phyloP scores from a whole-genome alignment of 1,140 invertebrate species.

The Helicoverpa zea region DNA sequence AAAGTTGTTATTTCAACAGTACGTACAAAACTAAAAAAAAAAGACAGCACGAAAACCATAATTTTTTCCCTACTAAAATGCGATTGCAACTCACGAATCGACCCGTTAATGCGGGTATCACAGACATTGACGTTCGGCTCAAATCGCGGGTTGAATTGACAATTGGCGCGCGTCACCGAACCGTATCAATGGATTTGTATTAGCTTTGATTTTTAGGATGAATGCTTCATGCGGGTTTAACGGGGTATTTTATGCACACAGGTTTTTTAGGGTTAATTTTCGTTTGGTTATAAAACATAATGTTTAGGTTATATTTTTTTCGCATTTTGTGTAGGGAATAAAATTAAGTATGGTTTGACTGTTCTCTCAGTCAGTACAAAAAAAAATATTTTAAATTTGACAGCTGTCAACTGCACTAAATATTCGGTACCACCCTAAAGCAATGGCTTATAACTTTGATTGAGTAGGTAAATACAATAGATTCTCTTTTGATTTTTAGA shows the following conservation, averaged over 20 bases:
- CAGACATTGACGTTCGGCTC: slow-evolving; percentile 12
- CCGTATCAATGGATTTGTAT: background rate
- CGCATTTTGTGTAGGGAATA: no score
- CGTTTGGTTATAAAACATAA: background rate
- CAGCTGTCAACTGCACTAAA: no score
- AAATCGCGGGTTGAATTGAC: background rate
- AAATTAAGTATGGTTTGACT: no score
- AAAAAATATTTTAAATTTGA: no score
- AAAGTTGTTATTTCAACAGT: no score
- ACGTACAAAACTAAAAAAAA: no score
- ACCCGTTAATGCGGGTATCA: slow-evolving; percentile 19
- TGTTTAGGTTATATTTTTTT: background rate
- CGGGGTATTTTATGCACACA: background rate
- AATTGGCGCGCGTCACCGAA: slow-evolving; percentile 12
- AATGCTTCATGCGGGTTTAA: slow-evolving; percentile 10
- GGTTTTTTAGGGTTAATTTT: background rate
- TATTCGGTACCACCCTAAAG: no score
- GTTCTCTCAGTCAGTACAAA: no score
- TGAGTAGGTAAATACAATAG: no score
- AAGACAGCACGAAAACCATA: background rate
- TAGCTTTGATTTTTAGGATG: slow-evolving; percentile 26
- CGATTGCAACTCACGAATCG: slow-evolving; percentile 4
- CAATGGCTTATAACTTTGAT: no score
- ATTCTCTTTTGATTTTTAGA: no score
- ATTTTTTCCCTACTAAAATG: no score